Conservation (phyloP, 2,888 invertebrate genomes). For the Corythucha ciliata region DNA sequence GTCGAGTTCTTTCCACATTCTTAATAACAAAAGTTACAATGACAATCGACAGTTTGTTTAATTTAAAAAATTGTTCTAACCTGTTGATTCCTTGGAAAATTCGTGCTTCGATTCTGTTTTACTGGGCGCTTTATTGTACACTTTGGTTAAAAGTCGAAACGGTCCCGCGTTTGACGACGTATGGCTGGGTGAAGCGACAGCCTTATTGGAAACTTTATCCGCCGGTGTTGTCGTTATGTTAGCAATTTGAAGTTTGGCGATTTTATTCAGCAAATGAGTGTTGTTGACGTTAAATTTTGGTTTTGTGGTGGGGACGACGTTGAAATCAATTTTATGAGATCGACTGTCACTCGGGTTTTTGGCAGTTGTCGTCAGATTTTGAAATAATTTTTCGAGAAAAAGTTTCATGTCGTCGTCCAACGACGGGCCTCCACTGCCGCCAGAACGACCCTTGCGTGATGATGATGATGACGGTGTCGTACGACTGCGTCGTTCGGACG, state of each 20-base stretch:
- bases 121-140: constrained; percentile 49
- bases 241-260: constrained; percentile 25
- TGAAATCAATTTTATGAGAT: constrained; percentile 20
- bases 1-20: constrained; percentile 40
- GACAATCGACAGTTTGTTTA: background rate
- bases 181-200: too few species aligned
- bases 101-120: constrained; percentile 15
- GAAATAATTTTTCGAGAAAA: constrained; percentile 27
- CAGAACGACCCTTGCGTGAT: background rate
- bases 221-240: constrained; percentile 6
- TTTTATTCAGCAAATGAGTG: constrained; percentile 24
- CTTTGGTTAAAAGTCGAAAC: constrained; percentile 56
- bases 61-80: constrained; percentile 17
- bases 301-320: too few species aligned
- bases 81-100: constrained; percentile 10
- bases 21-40: too few species aligned
- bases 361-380: constrained; percentile 26
- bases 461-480: too few species aligned
- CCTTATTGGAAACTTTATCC: constrained; percentile 27
- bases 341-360: constrained; percentile 13
- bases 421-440: constrained; percentile 12
- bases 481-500: background rate
- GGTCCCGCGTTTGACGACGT: constrained; percentile 42
- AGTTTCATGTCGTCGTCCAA: constrained; percentile 27
- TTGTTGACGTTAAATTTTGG: constrained; percentile 21